Base-by-base conservation (phyloP, 2,113 vertebrate genomes). In the Cnemophilus loriae region DNA sequence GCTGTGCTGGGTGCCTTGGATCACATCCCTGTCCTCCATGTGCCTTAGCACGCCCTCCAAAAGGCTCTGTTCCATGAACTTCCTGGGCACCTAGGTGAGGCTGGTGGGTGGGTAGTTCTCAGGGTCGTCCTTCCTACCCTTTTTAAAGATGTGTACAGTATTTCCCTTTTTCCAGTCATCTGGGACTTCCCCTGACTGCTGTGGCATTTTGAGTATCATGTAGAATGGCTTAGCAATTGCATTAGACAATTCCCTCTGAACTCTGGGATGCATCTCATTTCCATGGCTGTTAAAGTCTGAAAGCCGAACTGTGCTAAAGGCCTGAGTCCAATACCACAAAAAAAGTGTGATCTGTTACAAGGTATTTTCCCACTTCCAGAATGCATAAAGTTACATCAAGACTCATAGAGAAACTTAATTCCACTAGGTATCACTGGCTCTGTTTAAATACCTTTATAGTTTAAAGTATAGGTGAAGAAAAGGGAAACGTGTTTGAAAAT, bases 271-370 rank as follows among this genome's bases (percentile, higher is more conserved):
- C 12, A 19, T 32, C 12, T 59, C 6, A 57, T 57, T 65, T 50
- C 44, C 6, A 6, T 9, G 24, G 5, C 30, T 76, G 7, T 59
- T 79, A 55, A 68, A 55, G 14, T 7, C 22, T 55, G 65, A 63
- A 88, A 85, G 10, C 19, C 49, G 55, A 78, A 57, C 6, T 46
- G 22, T 19, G 37, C 7, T 14, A 55, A 88, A 53, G 7, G 13
- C 5, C 8, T 67, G 15, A 85, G 8, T 57, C 16, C 16, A 74
- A 23, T 2, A 35, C 13, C 24, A 55, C 17, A 53, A n/a, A 56
- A 68, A 67, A 42, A 27, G 0, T 0, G 0, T 33, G 5, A 65
- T 56, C 23, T 46, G 6, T 16, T 77, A 53, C 20, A n/a, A 37
- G 14, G 2, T 50, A 64, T 64, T 64, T 69, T 84, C 46, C 6